Evolutionary conservation across 1,140 invertebrate species (phyloP), one percentile per base, ranked within the genome.

Genomic region (Brachionus calyciflorus): DNA sequence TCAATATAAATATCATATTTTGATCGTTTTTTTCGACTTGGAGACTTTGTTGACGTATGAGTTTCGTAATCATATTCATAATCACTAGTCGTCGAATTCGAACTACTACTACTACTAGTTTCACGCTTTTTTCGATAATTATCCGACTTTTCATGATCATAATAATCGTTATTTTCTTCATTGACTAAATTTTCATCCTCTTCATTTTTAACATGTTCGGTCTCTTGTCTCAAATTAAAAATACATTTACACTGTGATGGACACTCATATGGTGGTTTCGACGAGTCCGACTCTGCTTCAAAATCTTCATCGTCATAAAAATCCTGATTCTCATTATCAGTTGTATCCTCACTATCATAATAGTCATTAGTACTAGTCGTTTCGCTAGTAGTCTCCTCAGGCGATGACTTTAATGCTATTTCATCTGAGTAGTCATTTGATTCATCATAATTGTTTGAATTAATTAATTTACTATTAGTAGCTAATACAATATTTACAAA

Each of bases 1-100:
- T 65, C 60, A 12, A 65, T 26, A 44, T 65, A 44, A 44, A 65
- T 65, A 37, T 65, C 40, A 24, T 65, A 65, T 44, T 44, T 44
- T 21, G 3, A 28, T 9, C 17, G 28, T 21, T 21, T 65, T 65
- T 24, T 37, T 21, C 6, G 0, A 10, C 1, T 0, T 14, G 33
- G 19, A n/a, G 19, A 44, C 17, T 65, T 44, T 7, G 60, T 44
- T n/a, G n/a, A n/a, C 37, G 40, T 30, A 41, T 44, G 14, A 12
- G 40, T 19, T 44, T 65, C 40, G 0, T 37, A 44, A 12, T 44
- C 26, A 24, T 65, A 37, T 5, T 65, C 33, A 65, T 65, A 41
- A 0, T 65, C 60, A 65, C 30, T 44, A 10, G 14, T 26, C 6
- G 19, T 26, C n/a, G n/a, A n/a, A n/a, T n/a, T n/a, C n/a, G n/a